A percentile compares a stretch with the other conserved stretches of the same genome.
Conservation (phyloP, 2,888 invertebrate genomes). For the Heliconius ethilla region DNA sequence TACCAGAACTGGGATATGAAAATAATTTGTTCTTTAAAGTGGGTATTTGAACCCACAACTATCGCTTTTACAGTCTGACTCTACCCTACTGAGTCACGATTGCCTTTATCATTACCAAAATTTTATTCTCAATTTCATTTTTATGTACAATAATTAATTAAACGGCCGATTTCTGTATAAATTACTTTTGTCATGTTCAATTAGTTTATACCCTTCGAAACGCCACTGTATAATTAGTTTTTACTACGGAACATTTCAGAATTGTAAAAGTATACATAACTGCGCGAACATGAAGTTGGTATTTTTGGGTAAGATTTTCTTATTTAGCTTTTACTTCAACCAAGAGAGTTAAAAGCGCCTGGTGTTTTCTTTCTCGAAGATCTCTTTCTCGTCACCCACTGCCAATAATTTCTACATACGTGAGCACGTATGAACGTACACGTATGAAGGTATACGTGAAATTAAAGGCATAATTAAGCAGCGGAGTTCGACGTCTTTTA, state of each 20-base stretch:
- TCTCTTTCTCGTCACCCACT: no score
- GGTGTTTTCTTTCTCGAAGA: no score
- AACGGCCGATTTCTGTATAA: background rate
- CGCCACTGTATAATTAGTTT: background rate
- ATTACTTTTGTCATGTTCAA: slow-evolving; percentile 5
- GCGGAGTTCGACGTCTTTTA: no score
- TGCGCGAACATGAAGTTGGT: background rate
- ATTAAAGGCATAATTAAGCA: no score
- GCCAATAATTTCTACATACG: no score
- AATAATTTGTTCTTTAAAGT: no score
- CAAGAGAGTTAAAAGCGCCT: no score
- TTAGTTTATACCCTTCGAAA: background rate
- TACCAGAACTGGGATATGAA: no score
- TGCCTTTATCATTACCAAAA: background rate
- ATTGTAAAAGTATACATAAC: background rate
- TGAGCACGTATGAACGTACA: no score
- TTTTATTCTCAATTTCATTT: background rate
- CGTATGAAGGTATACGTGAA: no score
- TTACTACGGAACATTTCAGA: background rate
- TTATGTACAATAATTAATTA: background rate
- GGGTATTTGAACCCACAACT: background rate
- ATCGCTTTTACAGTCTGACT: background rate
- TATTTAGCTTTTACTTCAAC: background rate
- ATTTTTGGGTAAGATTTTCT: slow-evolving; percentile 3
- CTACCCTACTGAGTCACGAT: background rate